Percentiles rank a stretch among this genome's conserved stretches.
phyloP scores from a whole-genome alignment of 2,888 invertebrate genomes.

The Nomada goodeniana region DNA sequence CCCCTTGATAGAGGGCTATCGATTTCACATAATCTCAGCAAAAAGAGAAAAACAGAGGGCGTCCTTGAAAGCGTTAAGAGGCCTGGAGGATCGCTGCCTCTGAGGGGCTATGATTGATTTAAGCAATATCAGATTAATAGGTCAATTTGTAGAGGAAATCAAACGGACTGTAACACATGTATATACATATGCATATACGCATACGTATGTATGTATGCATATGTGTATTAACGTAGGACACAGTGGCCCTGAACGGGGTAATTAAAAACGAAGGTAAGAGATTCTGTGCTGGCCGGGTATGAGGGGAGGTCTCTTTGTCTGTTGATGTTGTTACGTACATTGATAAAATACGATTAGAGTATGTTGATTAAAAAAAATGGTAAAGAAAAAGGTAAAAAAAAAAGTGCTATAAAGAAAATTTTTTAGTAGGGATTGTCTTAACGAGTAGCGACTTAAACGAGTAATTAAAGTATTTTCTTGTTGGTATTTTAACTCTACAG shows the following conservation, averaged over 20 bases:
- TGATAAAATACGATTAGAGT: constrained; percentile 76
- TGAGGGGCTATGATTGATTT: constrained; percentile 83
- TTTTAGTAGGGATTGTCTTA: constrained; percentile 80
- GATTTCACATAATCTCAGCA: background rate
- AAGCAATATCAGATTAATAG: constrained; percentile 84
- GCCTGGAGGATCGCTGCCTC: constrained; percentile 79
- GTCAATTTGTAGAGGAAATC: constrained; percentile 82
- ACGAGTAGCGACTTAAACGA: constrained; percentile 73
- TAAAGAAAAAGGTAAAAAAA: constrained; percentile 52
- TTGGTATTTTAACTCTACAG: constrained; percentile 82
- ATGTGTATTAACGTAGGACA: constrained; percentile 24
- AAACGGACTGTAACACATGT: constrained; percentile 73
- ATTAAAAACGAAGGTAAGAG: constrained; percentile 39
- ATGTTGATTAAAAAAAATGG: constrained; percentile 59
- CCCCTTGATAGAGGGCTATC: constrained; percentile 79
- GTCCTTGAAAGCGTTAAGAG: constrained; percentile 67
- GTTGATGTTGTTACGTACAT: constrained; percentile 82
- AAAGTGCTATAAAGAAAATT: constrained; percentile 75
- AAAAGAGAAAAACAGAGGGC: constrained; percentile 34
- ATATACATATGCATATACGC: background rate
- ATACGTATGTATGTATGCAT: constrained; percentile 7
- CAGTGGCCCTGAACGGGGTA: constrained; percentile 46
- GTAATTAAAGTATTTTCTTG: constrained; percentile 81
- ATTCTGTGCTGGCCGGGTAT: constrained; percentile 14
- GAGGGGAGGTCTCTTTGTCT: constrained; percentile 64